Conservation (phyloP, 1,140 invertebrate genomes). For the Drosophila sucinea region DNA sequence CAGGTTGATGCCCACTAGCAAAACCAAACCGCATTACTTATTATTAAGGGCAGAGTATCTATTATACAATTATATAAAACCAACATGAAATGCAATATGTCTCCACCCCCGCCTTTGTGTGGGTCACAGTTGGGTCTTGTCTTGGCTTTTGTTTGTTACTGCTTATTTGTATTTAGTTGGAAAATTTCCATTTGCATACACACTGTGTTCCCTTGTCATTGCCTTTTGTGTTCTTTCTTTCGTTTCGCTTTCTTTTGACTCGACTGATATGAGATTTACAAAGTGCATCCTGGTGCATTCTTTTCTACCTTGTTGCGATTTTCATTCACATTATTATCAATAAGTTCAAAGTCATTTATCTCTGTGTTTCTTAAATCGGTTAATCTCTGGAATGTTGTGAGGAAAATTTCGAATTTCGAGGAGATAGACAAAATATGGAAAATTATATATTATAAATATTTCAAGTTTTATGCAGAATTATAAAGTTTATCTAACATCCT, state of each 20-base stretch:
- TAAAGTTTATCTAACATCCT: too few species aligned
- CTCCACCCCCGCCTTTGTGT: neutral
- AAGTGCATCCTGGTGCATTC: neutral
- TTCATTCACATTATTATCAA: neutral
- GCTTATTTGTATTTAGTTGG: conserved; percentile 8
- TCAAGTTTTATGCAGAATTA: too few species aligned
- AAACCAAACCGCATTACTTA: neutral
- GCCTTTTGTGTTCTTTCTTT: conserved; percentile 12
- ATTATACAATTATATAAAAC: neutral
- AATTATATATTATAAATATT: too few species aligned
- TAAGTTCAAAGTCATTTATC: conserved; percentile 5
- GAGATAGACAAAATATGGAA: too few species aligned
- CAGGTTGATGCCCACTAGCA: conserved; percentile 2
- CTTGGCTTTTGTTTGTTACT: neutral
- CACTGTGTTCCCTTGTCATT: neutral
- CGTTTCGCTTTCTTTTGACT: neutral
- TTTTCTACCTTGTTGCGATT: conserved; percentile 4
- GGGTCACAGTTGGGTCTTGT: neutral
- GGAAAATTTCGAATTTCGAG: too few species aligned
- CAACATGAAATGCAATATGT: neutral
- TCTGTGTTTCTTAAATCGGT: neutral
- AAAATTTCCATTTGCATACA: conserved; percentile 11
- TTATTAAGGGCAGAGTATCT: conserved; percentile 1
- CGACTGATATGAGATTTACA: neutral
- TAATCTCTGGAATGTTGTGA: too few species aligned